Base-by-base conservation (phyloP, 2,113 vertebrate genomes). In the Lampris incognitus region DNA sequence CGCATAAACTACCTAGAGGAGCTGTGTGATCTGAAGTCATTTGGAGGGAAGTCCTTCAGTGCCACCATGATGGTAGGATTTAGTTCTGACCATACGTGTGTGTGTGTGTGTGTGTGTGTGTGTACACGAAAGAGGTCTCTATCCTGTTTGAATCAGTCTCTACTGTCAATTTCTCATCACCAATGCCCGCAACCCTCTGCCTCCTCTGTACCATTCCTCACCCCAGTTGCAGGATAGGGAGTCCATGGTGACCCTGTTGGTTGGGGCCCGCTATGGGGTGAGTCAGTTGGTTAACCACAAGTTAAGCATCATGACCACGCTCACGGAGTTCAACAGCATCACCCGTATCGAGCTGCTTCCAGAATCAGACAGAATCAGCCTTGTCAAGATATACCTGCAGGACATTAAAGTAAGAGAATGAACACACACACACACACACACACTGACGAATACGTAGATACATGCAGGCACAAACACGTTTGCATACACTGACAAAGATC, bases 221-320 rank as follows among this genome's bases (percentile, higher is more conserved):
- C 13, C 50, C 0, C 85, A 99, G 98, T 90, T 98, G 49, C 97
- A 99, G 94, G 98, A 99, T 90, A 93, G 97, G 88, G 97, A 99
- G 88, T 99, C 97, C 0, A 96, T 95, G 4, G 93, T 99, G 62
- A 95, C 95, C 5, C 82, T 99, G 63, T 90, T 99, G 80, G 96
- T 99, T 83, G 97, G 97, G 57, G 96, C 97, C 2, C 95, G 95
- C 76, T 97, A 97, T 0, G 98, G 97, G 0, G 94, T 99, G 75
- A 99, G 98, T 89, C 98, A 99, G 81, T 95, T 99, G 84, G 92
- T 98, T 89, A 99, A 98, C 79, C 97, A 95, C 88, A 99, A 99
- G 72, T 95, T 98, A 69, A 97, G 96, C 92, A 98, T 99, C 80
- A 72, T 96, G 90, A 95, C 94, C 52, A 94, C 87, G 0, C 84